These are phyloP conservation scores for Leucoraja erinaceus DNA, from an alignment of 2,113 vertebrate genomes.

Conservation along the genomic window DNA sequence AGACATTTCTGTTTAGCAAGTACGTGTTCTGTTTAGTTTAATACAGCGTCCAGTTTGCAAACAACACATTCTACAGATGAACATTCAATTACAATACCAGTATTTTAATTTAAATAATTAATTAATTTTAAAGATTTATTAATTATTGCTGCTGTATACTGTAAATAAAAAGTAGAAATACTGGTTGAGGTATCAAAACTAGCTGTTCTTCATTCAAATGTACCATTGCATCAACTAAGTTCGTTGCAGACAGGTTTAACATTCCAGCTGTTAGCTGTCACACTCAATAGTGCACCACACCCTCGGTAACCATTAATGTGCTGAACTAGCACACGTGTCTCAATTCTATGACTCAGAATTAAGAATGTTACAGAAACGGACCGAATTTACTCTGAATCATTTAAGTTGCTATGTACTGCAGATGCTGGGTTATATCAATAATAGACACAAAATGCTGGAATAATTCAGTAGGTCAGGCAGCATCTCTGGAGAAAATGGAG, in stretches of 20 bases:
- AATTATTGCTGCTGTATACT: not conserved
- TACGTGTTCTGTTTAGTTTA: too few species aligned
- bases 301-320: not conserved
- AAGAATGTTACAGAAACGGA: not conserved
- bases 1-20: not conserved
- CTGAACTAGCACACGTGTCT: not conserved
- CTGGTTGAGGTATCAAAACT: not conserved
- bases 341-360: not conserved
- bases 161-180: not conserved
- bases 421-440: too few species aligned
- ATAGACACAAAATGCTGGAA: too few species aligned
- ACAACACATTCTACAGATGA: not conserved
- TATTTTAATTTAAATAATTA: not conserved
- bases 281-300: not conserved
- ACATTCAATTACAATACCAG: not conserved
- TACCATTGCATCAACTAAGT: not conserved
- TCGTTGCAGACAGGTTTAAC: not conserved
- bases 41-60: not conserved
- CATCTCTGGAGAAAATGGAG: too few species aligned
- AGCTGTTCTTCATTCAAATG: not conserved
- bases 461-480: too few species aligned
- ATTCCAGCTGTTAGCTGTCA: not conserved
- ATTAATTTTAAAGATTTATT: too few species aligned
- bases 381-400: not conserved
- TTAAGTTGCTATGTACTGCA: not conserved